Base-by-base conservation (phyloP, 2,797 vertebrate genomes). In the Spondyliosoma cantharus region DNA sequence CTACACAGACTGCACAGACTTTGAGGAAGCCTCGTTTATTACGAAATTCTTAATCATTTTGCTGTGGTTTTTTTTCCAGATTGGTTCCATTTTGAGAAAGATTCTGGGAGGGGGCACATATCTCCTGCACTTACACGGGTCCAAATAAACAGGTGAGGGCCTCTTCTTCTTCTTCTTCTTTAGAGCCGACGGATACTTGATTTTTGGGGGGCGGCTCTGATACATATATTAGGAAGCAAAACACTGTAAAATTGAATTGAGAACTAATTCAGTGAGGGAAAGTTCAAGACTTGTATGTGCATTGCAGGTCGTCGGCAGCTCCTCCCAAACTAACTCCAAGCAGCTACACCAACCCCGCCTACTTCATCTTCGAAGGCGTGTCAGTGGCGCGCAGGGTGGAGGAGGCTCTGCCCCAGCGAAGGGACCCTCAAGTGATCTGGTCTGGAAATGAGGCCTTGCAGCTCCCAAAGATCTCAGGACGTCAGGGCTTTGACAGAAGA, bases 271-370 rank as follows among this genome's bases (percentile, higher is more conserved):
- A 29, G 1, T 37, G 32, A 9, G 32, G 32, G 6, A 27, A 58
- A 58, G 45, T 19, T 81, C 24, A 5, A 27, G 14, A 50, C 0
- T 46, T 66, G 14, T 86, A 0, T 78, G 50, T 74, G 66, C 27
- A 2, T 86, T 85, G 4, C 87, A 96, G 95, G 85, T 76, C 82
- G 4, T 79, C 87, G 1, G 87, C 91, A 64, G 82, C 83, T 53
- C 84, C 93, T 37, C 58, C 87, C 25, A 89, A 92, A 82, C 78
- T 88, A 22, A 89, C 87, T 8, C 85, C 94, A 4, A 95, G 91
- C 89, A 96, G 95, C 89, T 96, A 96, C 92, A 96, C 95, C 85
- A 96, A 96, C 79, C 96, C 96, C 8, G 95, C 96, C 58, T 96
- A 96, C 91, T 95, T 95, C 89, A 95, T 96, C 80, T 95, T 96